phyloP scores from a whole-genome alignment of 2,113 vertebrate genomes.

The Morphnarchus princeps region DNA sequence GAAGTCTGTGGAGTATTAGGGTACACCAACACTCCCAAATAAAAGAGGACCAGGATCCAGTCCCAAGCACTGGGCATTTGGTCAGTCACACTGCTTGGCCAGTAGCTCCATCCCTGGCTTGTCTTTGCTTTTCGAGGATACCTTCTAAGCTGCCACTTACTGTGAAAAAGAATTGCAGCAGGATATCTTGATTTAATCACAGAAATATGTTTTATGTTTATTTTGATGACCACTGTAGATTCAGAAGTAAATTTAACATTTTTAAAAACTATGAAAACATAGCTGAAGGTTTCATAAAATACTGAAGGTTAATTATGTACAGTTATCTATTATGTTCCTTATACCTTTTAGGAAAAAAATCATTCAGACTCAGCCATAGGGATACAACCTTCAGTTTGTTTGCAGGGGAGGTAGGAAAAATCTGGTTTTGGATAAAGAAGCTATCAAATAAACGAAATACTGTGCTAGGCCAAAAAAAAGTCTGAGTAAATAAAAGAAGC shows the following conservation, averaged over 20 bases:
- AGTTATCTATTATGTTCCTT: not conserved
- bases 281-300: not conserved
- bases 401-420: not conserved
- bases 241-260: not conserved
- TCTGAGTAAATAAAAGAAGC: not conserved
- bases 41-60: not conserved
- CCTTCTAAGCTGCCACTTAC: not conserved
- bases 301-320: not conserved
- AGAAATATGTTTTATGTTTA: not conserved
- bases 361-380: not conserved
- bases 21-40: fast-evolving
- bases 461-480: not conserved
- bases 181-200: not conserved
- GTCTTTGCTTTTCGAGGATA: not conserved
- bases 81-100: not conserved
- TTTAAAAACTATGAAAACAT: not conserved
- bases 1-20: not conserved
- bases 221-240: not conserved
- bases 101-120: not conserved
- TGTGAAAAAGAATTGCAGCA: not conserved
- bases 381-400: not conserved
- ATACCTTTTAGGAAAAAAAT: not conserved
- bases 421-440: not conserved
- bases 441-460: not conserved
- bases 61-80: not conserved